Base-by-base conservation (phyloP, 1,140 invertebrate species). In the Drosophila pandora region DNA sequence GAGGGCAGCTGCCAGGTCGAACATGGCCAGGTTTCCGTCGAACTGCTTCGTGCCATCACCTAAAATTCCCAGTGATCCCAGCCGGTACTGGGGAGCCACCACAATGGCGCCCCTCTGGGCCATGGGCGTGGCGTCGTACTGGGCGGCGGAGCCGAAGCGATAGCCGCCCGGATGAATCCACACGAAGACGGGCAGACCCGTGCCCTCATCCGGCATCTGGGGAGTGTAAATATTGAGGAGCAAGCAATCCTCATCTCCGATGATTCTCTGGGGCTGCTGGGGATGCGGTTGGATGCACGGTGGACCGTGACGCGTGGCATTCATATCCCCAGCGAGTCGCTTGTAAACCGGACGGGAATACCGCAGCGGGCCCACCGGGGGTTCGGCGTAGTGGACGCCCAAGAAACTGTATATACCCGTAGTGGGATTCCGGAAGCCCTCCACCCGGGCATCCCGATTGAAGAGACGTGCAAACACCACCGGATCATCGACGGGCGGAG, bases 221-320 rank as follows among this genome's bases (percentile, higher is more conserved):
- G 96, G 96, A 0, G 95, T 94, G 79, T 95, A 96, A n/a, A 97
- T 92, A 79, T 97, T 97, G 2, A 97, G 91, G 84, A 95, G 95
- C 28, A 96, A 91, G 91, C 96, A 97, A 88, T 97, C 95, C 89
- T 97, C 96, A 43, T 92, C 93, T 8, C 94, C 94, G 28, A 94
- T 89, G 6, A 94, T 70, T 34, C 77, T 58, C 39, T 71, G 17
- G 2, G 56, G 76, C 2, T 72, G 64, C 45, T 92, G 89, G 12
- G 90, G 92, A 76, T 93, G 90, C 3, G 93, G 93, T 67, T 94
- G 94, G 22, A 94, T 92, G 67, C 94, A 95, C 2, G 94, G 93
- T 6, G 92, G 78, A 3, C 93, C 93, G 90, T 92, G 93, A 1
- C 64, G 73, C 1, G 93, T 94, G 13, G 94, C 94, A 79, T 93